A percentile compares a stretch with the other conserved stretches of the same genome.
Evolutionary conservation across 2,797 vertebrate genomes (phyloP).

Genomic region (Erpetoichthys calabaricus): DNA sequence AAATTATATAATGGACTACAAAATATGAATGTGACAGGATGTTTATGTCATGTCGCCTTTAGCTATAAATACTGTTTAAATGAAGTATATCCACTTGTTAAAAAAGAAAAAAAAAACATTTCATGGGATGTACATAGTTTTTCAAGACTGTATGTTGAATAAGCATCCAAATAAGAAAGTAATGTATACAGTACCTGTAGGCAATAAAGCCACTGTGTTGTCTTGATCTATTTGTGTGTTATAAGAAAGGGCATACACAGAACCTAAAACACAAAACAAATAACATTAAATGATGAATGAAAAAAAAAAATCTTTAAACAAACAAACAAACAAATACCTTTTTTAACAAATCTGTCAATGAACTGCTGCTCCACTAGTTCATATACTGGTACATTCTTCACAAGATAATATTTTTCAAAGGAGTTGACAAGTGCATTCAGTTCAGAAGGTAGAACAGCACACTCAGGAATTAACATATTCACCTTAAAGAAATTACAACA

Average conservation of each 20-base stretch:
- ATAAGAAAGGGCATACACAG: constrained; percentile 61
- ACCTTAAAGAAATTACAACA: constrained; percentile 42
- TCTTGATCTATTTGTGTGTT: constrained; percentile 76
- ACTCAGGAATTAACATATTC: constrained; percentile 75
- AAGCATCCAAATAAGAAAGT: background rate
- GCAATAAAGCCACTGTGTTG: constrained; percentile 60
- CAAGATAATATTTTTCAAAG: constrained; percentile 59
- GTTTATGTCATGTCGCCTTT: too few species aligned
- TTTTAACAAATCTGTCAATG: constrained; percentile 51
- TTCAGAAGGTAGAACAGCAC: constrained; percentile 47
- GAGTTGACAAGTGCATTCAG: constrained; percentile 42
- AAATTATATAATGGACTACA: too few species aligned
- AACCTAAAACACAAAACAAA: constrained; percentile 38
- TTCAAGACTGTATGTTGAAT: too few species aligned
- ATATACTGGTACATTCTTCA: constrained; percentile 56
- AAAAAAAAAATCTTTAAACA: background rate
- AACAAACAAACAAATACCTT: constrained; percentile 41
- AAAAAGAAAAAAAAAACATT: too few species aligned
- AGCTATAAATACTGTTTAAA: too few species aligned
- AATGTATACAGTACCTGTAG: constrained; percentile 51
- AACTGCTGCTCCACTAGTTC: constrained; percentile 54
- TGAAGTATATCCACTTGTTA: too few species aligned
- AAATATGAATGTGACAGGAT: too few species aligned
- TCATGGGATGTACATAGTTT: too few species aligned
- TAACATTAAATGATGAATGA: background rate